Conservation (phyloP, 2,113 vertebrate genomes). For the Micronycteris hirsuta region DNA sequence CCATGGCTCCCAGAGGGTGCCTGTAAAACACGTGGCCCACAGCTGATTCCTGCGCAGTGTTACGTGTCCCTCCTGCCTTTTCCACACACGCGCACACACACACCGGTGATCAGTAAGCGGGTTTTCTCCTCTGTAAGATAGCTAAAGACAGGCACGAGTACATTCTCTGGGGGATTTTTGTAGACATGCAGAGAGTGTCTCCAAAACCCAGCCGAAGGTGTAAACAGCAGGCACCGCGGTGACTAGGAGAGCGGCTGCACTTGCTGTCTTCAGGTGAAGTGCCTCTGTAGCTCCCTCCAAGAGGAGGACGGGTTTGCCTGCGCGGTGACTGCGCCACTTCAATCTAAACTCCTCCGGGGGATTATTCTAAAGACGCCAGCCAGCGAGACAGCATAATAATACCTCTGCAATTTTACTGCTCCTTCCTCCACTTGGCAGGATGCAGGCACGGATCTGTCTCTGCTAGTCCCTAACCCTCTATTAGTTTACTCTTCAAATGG, state of each 20-base stretch:
- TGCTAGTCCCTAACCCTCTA: not conserved
- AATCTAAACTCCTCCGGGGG: constrained; percentile 29
- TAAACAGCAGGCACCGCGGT: not conserved
- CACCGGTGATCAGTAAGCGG: not conserved
- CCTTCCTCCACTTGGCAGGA: not conserved
- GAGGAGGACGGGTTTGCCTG: not conserved
- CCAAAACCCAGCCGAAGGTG: not conserved
- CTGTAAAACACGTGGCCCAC: not conserved
- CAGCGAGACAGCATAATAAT: not conserved
- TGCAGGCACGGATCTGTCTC: not conserved
- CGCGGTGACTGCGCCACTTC: not conserved
- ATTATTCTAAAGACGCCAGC: not conserved
- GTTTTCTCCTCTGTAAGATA: not conserved
- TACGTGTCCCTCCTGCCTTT: not conserved
- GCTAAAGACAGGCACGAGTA: not conserved
- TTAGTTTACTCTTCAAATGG: not conserved
- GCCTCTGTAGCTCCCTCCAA: not conserved
- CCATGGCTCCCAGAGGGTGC: not conserved
- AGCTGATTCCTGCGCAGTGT: not conserved
- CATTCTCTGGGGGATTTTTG: not conserved
- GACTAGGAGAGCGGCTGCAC: not conserved
- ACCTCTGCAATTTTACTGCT: not conserved
- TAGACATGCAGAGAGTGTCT: not conserved
- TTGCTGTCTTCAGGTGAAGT: constrained; percentile 37
- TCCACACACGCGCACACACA: not conserved